Evolutionary conservation across 92 coral and sea anemone species (phyloP).

Genomic region (Parazoanthus darwini): DNA sequence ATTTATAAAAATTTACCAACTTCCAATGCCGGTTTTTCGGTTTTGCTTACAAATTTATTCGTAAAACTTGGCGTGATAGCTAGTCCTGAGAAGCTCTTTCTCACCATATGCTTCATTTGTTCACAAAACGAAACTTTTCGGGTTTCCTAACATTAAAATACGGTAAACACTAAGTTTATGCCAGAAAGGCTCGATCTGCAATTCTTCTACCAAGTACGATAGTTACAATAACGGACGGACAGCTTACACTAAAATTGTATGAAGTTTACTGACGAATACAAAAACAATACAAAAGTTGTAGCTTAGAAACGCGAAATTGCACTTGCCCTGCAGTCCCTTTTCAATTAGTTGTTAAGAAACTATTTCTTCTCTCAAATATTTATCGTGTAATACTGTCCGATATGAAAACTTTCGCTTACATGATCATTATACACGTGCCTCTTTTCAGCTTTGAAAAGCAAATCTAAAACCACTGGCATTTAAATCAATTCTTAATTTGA

Average conservation of each 20-base stretch:
- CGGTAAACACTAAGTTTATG: too few relatives aligned
- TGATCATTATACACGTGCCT: background rate
- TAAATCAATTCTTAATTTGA: background rate
- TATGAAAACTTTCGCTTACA: background rate
- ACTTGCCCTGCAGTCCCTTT: background rate
- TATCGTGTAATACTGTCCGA: background rate
- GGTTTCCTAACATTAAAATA: too few relatives aligned
- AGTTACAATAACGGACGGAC: background rate
- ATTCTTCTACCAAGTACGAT: too few relatives aligned
- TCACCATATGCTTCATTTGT: too few relatives aligned
- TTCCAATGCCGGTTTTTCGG: too few relatives aligned
- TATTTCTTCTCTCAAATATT: constrained; percentile 14
- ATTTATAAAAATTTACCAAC: too few relatives aligned
- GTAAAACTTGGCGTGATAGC: too few relatives aligned
- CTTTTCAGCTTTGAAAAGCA: constrained; percentile 4
- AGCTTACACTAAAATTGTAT: background rate
- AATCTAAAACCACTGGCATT: background rate
- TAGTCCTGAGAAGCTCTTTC: too few relatives aligned
- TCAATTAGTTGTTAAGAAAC: constrained; percentile 20
- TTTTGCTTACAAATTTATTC: too few relatives aligned
- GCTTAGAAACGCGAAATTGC: background rate
- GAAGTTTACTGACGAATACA: background rate
- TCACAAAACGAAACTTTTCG: too few relatives aligned
- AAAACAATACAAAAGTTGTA: background rate
- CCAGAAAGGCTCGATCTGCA: too few relatives aligned